phyloP scores from a whole-genome alignment of 2,888 invertebrate genomes.

The Synanthedon tipuliformis region DNA sequence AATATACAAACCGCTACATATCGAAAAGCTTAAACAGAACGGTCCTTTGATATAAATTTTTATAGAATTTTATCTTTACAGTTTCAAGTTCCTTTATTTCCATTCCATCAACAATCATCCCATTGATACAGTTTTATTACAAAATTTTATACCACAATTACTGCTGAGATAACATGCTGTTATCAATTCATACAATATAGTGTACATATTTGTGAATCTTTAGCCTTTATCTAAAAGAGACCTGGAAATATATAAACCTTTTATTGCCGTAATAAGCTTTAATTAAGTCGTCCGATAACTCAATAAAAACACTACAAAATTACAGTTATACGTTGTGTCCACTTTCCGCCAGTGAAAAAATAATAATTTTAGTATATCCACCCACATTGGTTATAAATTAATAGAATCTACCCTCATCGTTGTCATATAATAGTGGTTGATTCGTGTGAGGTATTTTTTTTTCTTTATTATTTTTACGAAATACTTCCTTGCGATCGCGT shows the following conservation, averaged over 20 bases:
- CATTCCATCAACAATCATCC: no score
- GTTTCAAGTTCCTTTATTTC: no score
- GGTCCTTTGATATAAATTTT: no score
- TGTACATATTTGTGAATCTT: neutral
- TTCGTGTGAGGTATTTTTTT: conserved; percentile 68
- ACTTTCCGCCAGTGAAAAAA: conserved; percentile 42
- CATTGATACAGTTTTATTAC: no score
- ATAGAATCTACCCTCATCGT: conserved; percentile 63
- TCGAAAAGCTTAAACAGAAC: no score
- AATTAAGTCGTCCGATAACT: conserved; percentile 18
- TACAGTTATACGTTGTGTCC: conserved; percentile 39
- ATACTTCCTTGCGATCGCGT: conserved; percentile 39
- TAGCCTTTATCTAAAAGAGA: neutral
- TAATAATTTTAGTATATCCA: conserved; percentile 65
- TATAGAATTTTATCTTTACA: no score
- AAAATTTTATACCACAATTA: neutral
- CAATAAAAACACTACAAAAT: conserved; percentile 51
- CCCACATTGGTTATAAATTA: conserved; percentile 70
- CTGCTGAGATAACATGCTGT: neutral
- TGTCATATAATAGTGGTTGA: conserved; percentile 60
- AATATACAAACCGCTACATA: no score
- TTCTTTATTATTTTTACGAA: conserved; percentile 55
- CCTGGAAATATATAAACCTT: neutral
- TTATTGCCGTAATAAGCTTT: neutral
- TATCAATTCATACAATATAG: neutral